Conservation (phyloP, 1,140 invertebrate species). For the Drosophila yakuba region DNA sequence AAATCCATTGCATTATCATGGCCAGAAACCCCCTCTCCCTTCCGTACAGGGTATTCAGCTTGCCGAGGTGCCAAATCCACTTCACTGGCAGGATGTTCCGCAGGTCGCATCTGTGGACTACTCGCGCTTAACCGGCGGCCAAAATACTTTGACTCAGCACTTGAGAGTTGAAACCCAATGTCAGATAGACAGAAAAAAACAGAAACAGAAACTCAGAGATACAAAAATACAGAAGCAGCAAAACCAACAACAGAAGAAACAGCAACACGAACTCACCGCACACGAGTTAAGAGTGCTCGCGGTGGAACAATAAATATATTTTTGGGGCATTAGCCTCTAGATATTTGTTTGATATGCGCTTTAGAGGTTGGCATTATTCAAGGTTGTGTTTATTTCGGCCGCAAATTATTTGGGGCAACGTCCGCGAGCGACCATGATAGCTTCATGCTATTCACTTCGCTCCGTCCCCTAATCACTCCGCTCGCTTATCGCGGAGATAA, state of each 20-base stretch:
- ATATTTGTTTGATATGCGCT: conserved; percentile 56
- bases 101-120: conserved; percentile 21
- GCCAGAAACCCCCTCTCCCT: no score
- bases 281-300: background rate
- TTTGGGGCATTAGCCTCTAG: conserved; percentile 55
- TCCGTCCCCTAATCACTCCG: no score
- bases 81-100: background rate
- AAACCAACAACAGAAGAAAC: conserved; percentile 15
- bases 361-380: conserved; percentile 50
- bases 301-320: conserved; percentile 24
- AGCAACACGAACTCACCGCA: conserved; percentile 26
- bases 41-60: no score
- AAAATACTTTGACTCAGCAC: conserved; percentile 70
- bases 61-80: no score
- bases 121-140: conserved; percentile 52
- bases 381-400: conserved; percentile 55
- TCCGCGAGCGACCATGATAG: conserved; percentile 33
- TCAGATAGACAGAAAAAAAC: conserved; percentile 43
- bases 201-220: conserved; percentile 12
- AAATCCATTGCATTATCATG: no score
- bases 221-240: no score
- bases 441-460: background rate
- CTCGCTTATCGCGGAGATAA: conserved; percentile 19
- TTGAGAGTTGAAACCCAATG: conserved; percentile 58
- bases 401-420: conserved; percentile 55